Evolutionary conservation across 1,140 invertebrate genomes (phyloP).

Genomic region (Sinella curviseta): DNA sequence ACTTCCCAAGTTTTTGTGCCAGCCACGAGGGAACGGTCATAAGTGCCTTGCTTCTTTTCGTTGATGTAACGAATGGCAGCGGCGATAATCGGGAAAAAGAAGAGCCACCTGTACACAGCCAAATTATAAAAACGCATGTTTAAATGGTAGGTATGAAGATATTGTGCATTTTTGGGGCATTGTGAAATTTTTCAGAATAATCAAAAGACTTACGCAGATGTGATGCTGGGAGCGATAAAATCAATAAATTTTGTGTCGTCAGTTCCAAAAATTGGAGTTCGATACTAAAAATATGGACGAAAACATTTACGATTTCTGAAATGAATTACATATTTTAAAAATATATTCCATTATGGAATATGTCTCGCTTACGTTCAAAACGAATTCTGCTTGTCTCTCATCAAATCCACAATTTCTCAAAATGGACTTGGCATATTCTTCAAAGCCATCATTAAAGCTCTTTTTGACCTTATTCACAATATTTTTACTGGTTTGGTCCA

Average conservation of each 20-base stretch:
- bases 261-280: not conserved
- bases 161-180: not conserved
- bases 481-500: not conserved
- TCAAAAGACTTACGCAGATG: not conserved
- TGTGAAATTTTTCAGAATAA: not conserved
- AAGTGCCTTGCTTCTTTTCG: slow-evolving; percentile 6
- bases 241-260: not conserved
- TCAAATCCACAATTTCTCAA: slow-evolving; percentile 18
- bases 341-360: not conserved
- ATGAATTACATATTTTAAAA: not conserved
- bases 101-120: not conserved
- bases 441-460: not conserved
- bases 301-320: not conserved
- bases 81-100: not conserved
- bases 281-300: not conserved
- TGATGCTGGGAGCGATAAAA: not conserved
- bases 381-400: not conserved
- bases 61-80: slow-evolving; percentile 4
- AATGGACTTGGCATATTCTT: not conserved
- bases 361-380: not conserved
- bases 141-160: not conserved
- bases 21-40: not conserved
- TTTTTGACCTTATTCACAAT: slow-evolving; percentile 5
- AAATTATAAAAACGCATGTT: not conserved
- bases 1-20: not conserved